phyloP scores from a whole-genome alignment of 2,113 vertebrate species.

The Indri indri region DNA sequence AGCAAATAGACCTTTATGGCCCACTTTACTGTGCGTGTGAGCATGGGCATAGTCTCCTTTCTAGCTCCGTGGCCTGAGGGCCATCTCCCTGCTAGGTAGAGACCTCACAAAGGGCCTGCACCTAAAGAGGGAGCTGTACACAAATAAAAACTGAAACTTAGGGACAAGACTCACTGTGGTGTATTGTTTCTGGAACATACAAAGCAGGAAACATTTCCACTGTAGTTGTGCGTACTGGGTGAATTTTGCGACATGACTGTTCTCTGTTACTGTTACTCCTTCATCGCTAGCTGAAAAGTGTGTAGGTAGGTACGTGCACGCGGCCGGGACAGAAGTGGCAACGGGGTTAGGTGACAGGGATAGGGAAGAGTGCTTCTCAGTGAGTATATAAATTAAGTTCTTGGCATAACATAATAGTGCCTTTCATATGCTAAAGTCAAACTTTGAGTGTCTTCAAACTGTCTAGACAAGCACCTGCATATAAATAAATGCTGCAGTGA shows the following conservation, averaged over 20 bases:
- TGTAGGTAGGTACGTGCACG: neutral
- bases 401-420: neutral
- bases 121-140: neutral
- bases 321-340: neutral
- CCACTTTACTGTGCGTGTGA: neutral
- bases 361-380: neutral
- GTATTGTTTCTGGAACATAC: neutral
- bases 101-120: neutral
- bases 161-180: neutral
- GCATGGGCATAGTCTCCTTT: neutral
- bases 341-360: neutral
- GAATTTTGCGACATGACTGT: neutral
- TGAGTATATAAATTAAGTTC: neutral
- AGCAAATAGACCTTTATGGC: neutral
- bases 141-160: neutral
- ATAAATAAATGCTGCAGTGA: neutral
- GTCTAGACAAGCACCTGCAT: accelerated
- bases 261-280: neutral
- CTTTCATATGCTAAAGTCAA: neutral
- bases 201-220: neutral
- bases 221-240: neutral
- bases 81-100: neutral
- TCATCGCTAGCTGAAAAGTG: neutral
- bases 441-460: neutral
- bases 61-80: neutral